A percentile compares a stretch with the other conserved stretches of the same genome.
Evolutionary conservation across 2,888 invertebrate genomes (phyloP).

Genomic region (Aspidiotus rigidus): DNA sequence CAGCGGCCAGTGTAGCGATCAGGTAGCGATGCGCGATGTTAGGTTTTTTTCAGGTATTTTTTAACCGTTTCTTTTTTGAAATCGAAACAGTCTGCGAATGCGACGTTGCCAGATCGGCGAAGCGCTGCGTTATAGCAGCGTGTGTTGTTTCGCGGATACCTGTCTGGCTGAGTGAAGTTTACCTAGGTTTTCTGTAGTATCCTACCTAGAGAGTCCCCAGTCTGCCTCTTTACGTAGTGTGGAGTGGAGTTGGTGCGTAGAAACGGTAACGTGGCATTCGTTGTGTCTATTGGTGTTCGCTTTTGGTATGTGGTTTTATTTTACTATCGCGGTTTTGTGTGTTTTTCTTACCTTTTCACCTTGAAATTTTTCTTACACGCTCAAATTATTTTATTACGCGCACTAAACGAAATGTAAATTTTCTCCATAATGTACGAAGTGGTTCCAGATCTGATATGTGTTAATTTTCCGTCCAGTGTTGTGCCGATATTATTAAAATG

Average conservation of each 20-base stretch:
- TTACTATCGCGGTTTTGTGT: slow-evolving; percentile 11
- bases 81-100: slow-evolving; percentile 25
- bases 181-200: slow-evolving; percentile 26
- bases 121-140: not conserved
- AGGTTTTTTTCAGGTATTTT: not conserved
- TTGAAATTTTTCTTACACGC: slow-evolving; percentile 13
- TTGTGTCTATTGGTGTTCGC: slow-evolving; percentile 20
- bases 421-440: slow-evolving; percentile 9
- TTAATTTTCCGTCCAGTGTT: not conserved
- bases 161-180: slow-evolving; percentile 27
- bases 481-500: not conserved
- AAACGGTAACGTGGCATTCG: slow-evolving; percentile 32
- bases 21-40: too few relatives aligned
- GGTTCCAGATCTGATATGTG: slow-evolving; percentile 10
- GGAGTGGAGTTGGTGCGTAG: slow-evolving; percentile 18
- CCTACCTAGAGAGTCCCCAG: slow-evolving; percentile 22
- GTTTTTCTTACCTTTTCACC: slow-evolving; percentile 28
- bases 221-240: slow-evolving; percentile 19
- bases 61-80: slow-evolving; percentile 33
- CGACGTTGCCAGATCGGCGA: slow-evolving; percentile 25
- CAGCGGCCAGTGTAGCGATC: too few relatives aligned
- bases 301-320: slow-evolving; percentile 16
- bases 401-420: too few relatives aligned
- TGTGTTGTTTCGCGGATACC: slow-evolving; percentile 27
- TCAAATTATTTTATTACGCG: too few relatives aligned